Base-by-base conservation (phyloP, 2,797 vertebrate species). In the Girardinus metallicus region DNA sequence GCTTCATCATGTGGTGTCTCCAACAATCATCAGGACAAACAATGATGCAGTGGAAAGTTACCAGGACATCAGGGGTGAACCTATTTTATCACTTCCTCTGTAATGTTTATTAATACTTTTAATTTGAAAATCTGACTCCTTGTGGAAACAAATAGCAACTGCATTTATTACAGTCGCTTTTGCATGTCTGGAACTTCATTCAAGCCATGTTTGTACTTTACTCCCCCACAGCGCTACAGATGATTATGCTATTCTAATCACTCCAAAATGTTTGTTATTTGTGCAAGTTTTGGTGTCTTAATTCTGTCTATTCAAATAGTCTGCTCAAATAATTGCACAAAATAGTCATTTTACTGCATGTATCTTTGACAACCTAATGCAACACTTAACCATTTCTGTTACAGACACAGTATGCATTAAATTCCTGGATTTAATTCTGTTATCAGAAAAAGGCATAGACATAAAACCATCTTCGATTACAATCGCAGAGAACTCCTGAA, bases 401-500 rank as follows among this genome's bases (percentile, higher is more conserved):
- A n/a, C 47, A 75, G 71, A 73, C 34, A n/a, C 31, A 76, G 34
- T 1, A 55, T 76, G 64, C 68, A 39, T 49, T 75, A 76, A 76
- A 72, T 70, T 60, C 85, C 80, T 60, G 70, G 64, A 34, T 5
- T 53, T 26, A 53, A 15, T 49, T 80, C 78, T 39, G 36, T 70
- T 70, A 41, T 26, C 68, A 46, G 55, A 62, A 60, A 46, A 13
- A 44, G 8, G 9, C 29, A 70, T 36, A 29, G 2, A 55, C 83
- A 34, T 77, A 79, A 76, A 87, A 89, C 86, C 82, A 36, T 39
- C 51, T 47, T 85, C 91, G 86, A 95, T 91, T 88, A 64, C 81
- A 91, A 91, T 92, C 29, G 57, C 87, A 94, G 88, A 88, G 80
- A 79, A 70, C 79, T 79, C 78, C 82, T 92, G 87, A 90, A 94